Evolutionary conservation across 2,888 invertebrate genomes (phyloP).

Genomic region (Drosophila helvetica): DNA sequence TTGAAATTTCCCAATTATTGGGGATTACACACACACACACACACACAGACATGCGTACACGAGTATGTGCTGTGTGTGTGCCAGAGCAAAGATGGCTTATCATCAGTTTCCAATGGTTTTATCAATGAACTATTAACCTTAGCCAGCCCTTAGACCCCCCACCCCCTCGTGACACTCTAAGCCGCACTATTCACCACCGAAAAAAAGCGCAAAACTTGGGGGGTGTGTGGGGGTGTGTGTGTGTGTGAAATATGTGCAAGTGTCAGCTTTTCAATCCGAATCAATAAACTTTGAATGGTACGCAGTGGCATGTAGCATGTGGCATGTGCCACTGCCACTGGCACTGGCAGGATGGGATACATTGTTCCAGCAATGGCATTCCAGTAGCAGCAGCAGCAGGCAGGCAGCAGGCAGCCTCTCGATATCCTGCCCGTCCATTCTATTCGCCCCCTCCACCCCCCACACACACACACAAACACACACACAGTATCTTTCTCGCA

Average conservation of each 20-base stretch:
- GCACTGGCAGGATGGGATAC: conserved; percentile 5
- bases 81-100: not conserved
- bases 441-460: not conserved
- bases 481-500: conserved; percentile 10
- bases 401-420: conserved; percentile 26
- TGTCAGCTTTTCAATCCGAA: conserved; percentile 56
- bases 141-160: not conserved
- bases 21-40: conserved; percentile 8
- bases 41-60: not conserved
- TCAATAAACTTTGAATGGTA: conserved; percentile 62
- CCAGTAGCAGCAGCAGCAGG: too few species aligned
- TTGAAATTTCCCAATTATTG: conserved; percentile 7
- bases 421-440: conserved; percentile 15
- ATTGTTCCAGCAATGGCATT: conserved; percentile 30
- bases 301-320: conserved; percentile 20
- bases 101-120: conserved; percentile 12
- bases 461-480: too few species aligned
- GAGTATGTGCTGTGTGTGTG: too few species aligned
- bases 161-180: not conserved
- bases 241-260: conserved; percentile 39
- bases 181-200: conserved; percentile 2
- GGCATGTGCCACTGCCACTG: conserved; percentile 1
- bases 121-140: conserved; percentile 26
- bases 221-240: too few species aligned
- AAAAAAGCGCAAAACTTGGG: conserved; percentile 39